Conservation (phyloP, 2,797 vertebrate genomes). For the Chromobotia macracanthus region DNA sequence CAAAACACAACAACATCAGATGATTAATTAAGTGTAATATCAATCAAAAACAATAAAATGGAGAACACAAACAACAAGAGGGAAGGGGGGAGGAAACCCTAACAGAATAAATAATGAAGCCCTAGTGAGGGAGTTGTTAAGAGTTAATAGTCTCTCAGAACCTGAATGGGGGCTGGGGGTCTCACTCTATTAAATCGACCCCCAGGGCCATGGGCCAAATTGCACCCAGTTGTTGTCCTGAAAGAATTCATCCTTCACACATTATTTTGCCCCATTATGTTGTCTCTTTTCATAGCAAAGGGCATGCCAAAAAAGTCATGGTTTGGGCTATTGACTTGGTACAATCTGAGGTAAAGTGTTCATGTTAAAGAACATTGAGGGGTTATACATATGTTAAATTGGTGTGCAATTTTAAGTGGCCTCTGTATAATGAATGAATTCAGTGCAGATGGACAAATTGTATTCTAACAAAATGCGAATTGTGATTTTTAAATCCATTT, state of each 20-base stretch:
- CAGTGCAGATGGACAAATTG: constrained; percentile 70
- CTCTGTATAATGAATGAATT: constrained; percentile 87
- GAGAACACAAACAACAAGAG: constrained; percentile 50
- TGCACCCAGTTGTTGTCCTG: constrained; percentile 88
- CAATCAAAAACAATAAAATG: constrained; percentile 60
- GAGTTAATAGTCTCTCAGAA: constrained; percentile 97
- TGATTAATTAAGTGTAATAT: constrained; percentile 63
- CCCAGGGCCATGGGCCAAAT: constrained; percentile 87
- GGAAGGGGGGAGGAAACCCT: constrained; percentile 81
- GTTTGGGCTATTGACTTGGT: constrained; percentile 85
- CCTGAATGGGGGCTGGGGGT: constrained; percentile 95
- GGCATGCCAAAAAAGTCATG: constrained; percentile 81
- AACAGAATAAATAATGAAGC: constrained; percentile 93
- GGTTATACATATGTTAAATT: constrained; percentile 98
- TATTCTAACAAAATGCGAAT: constrained; percentile 45
- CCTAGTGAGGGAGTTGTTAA: constrained; percentile 86
- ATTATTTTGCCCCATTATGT: constrained; percentile 98
- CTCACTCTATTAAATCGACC: constrained; percentile 99
- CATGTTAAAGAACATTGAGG: constrained; percentile 61
- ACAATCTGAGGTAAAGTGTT: constrained; percentile 78
- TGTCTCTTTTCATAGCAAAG: constrained; percentile 88
- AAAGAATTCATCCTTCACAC: constrained; percentile 95
- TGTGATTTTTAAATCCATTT: constrained; percentile 50
- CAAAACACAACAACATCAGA: constrained; percentile 55
- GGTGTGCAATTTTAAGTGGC: constrained; percentile 85